Conservation (phyloP, 2,888 invertebrate genomes). For the Campaea margaritaria region DNA sequence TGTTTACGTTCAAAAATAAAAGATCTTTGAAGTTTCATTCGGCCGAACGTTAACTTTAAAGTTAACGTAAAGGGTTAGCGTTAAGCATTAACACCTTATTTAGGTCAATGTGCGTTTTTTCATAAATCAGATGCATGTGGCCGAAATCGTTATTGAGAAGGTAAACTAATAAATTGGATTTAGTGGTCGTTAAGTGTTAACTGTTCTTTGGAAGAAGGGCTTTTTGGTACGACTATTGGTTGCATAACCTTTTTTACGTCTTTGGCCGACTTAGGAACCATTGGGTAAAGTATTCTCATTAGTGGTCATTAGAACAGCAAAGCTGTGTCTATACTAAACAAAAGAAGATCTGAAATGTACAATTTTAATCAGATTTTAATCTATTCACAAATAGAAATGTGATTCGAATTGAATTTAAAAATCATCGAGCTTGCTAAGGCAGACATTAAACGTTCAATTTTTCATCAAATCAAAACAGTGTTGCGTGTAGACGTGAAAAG, state of each 20-base stretch:
- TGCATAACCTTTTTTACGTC: background rate
- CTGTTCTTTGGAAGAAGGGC: constrained; percentile 3
- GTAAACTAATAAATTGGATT: constrained; percentile 24
- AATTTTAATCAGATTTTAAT: too few relatives aligned
- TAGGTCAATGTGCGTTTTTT: constrained; percentile 14
- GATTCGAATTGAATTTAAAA: too few relatives aligned
- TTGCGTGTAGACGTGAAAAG: too few relatives aligned
- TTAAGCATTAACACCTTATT: constrained; percentile 22
- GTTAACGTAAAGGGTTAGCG: background rate
- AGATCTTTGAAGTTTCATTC: constrained; percentile 24
- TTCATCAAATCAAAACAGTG: too few relatives aligned
- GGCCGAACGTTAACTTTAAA: constrained; percentile 1
- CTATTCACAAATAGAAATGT: too few relatives aligned
- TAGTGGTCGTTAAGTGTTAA: constrained; percentile 11
- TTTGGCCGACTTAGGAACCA: background rate
- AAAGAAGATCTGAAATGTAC: too few relatives aligned
- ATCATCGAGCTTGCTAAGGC: too few relatives aligned
- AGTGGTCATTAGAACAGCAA: too few relatives aligned
- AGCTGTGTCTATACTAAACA: too few relatives aligned
- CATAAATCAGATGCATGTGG: constrained; percentile 16
- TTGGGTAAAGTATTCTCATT: too few relatives aligned
- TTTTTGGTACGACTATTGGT: background rate
- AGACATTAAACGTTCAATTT: too few relatives aligned
- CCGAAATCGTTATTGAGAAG: constrained; percentile 13
- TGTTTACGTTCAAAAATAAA: constrained; percentile 9